Evolutionary conservation across 2,888 invertebrate species (phyloP), one percentile per base, ranked within the genome.

Genomic region (Xestobium rufovillosum): DNA sequence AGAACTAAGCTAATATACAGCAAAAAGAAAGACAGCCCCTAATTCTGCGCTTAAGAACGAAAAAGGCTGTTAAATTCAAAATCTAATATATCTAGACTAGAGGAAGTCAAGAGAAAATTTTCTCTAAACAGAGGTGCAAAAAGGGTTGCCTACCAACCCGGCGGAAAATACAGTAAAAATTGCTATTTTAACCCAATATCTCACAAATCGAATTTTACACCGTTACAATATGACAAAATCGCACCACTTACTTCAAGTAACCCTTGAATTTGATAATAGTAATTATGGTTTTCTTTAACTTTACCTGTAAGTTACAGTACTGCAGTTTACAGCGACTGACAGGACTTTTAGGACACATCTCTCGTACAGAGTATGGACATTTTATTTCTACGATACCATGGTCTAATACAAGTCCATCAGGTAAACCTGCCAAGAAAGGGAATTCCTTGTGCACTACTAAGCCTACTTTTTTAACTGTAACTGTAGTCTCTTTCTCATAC

Each of bases 341-440:
- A n/a, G n/a, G 23, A 11, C 10, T 9, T 17, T 16, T 3, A n/a
- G 29, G 36, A 13, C 29, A 16, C 2, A 3, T 16, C 11, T 17
- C 11, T 12, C 36, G 28, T 2, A n/a, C n/a, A 17, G 12, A 4
- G 30, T 12, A 36, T 14, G 36, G 30, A 14, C 36, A 30, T 29
- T 36, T 36, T 4, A 36, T 14, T 10, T 36, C 36, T 3, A 36
- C 10, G 2, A 31, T 16, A 13, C 36, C 36, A 17, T 36, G 14
- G 9, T 17, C 14, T 4, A n/a, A 9, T n/a, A 36, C 31, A 6
- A 13, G 4, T 6, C 8, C 31, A 31, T 31, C 15, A 15, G 31
- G 31, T 8, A 4, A 17, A 13, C 16, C 36, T 16, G 29, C 36
- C 11, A 15, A 14, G 15, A 34, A 36, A n/a, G n/a, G 3, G 4